phyloP scores from a whole-genome alignment of 1,140 invertebrate species.

The Drosophila bocqueti region DNA sequence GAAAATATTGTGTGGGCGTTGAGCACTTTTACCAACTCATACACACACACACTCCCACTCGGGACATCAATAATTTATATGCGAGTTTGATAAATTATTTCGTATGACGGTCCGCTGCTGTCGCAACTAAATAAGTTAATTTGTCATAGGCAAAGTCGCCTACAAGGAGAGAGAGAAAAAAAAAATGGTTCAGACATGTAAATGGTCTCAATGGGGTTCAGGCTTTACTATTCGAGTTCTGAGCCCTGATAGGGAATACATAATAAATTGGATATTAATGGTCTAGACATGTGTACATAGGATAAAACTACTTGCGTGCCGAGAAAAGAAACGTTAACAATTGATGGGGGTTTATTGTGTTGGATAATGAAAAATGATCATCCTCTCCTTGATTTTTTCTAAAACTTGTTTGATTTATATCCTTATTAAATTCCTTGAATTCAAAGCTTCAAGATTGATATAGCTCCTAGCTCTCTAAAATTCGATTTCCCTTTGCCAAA shows the following conservation, averaged over 20 bases:
- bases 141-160: constrained; percentile 38
- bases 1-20: constrained; percentile 45
- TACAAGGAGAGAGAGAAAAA: background rate
- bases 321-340: background rate
- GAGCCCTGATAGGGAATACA: constrained; percentile 41
- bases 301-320: constrained; percentile 18
- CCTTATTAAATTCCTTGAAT: background rate
- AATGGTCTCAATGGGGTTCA: constrained; percentile 52
- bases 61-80: constrained; percentile 63
- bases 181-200: constrained; percentile 47
- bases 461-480: background rate
- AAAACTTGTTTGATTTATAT: background rate
- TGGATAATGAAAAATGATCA: background rate
- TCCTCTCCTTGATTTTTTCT: background rate
- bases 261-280: constrained; percentile 52
- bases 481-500: background rate
- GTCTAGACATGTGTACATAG: constrained; percentile 37
- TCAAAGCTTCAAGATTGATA: background rate
- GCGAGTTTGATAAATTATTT: constrained; percentile 76
- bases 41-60: constrained; percentile 1
- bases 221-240: constrained; percentile 10
- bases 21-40: constrained; percentile 20
- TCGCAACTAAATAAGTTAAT: constrained; percentile 65
- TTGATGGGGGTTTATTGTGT: background rate
- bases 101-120: constrained; percentile 46